Base-by-base conservation (phyloP, 2,113 vertebrate species). In the Tragelaphus scriptus region DNA sequence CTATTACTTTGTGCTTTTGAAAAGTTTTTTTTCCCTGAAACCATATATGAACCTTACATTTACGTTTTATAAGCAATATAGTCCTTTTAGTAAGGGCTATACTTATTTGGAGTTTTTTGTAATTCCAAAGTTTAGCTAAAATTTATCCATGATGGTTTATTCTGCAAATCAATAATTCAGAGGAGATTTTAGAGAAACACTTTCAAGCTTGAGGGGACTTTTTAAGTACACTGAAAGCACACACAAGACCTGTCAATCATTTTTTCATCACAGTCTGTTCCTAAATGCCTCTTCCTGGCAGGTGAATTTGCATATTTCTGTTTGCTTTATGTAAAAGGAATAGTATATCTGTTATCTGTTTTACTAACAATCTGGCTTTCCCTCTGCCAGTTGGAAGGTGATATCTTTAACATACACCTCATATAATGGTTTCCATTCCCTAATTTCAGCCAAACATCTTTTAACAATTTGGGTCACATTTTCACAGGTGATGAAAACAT, bases 401-500 rank as follows among this genome's bases (percentile, higher is more conserved):
- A 30, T n/a, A 12, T 95, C 97, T 98, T 97, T 96, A 44, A 58
- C 49, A 15, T 68, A 28, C 8, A 14, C 14, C 1, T 80, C 77
- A 71, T 59, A 17, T 49, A 75, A 85, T 65, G n/a, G 30, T 77
- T 96, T 85, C 85, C 7, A 16, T 96, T 98, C 14, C 59, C 44
- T 40, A 32, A 63, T 28, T 95, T 58, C 25, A 93, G 88, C 44
- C 71, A 85, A 77, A 58, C 82, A 56, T 92, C 32, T 96, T 71
- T 49, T 95, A 94, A 94, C 28, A 96, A 10, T 88, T 3, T 97
- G 98, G 95, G 88, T 98, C 80, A 65, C 85, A 96, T 80, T 97
- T 97, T 81, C 97, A 7, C 98, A 99, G 99, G 99, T 99, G 98
- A 99, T 99, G 99, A 99, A 99, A 99, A 99, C 99, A 5, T 99